Evolutionary conservation across 2,113 vertebrate species (phyloP), one percentile per base, ranked within the genome.

Genomic region (Oostethus manadensis): DNA sequence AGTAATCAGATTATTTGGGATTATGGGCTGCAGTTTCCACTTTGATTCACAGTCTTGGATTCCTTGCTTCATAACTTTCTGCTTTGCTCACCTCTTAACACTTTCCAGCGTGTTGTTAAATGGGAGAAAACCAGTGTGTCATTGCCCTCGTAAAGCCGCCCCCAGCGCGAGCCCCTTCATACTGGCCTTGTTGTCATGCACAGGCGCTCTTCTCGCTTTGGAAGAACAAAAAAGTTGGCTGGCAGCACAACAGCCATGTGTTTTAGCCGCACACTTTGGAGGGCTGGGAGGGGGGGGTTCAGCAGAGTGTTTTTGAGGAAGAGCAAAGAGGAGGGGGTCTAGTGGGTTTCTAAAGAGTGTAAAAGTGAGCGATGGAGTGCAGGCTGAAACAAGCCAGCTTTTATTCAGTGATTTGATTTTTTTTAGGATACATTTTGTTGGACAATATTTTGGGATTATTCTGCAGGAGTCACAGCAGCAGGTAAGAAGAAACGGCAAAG

Each of bases 101-200:
- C 15, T 23, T 58, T 58, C 17, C 42, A n/a, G 40, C 15, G 38
- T 42, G 14, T 20, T 15, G 38, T 42, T 42, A 3, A 43, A 18
- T 9, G 13, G 42, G 42, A 58, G 56, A 8, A 23, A 57, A 60
- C 54, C 70, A 60, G 42, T 70, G 70, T 45, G 70, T 73, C 61
- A 76, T 73, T 75, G 79, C 69, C 73, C 79, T 16, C n/a, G 42
- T 70, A 66, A 73, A 62, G 74, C 64, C 71, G 80, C 80, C 89
- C 87, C 84, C 84, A 65, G 72, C 3, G 53, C 38, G 85, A 87
- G 83, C 87, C 88, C 85, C 87, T 85, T 79, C 78, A 65, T 77
- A 62, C 74, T 61, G 67, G 65, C 84, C 83, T 88, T 82, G 88
- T 90, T 90, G 86, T 87, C 86, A 90, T 90, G 87, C 90, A 87